Percentiles rank a stretch among this genome's conserved stretches.
phyloP scores from a whole-genome alignment of 2,888 invertebrate species.

The Tinea semifulvella region DNA sequence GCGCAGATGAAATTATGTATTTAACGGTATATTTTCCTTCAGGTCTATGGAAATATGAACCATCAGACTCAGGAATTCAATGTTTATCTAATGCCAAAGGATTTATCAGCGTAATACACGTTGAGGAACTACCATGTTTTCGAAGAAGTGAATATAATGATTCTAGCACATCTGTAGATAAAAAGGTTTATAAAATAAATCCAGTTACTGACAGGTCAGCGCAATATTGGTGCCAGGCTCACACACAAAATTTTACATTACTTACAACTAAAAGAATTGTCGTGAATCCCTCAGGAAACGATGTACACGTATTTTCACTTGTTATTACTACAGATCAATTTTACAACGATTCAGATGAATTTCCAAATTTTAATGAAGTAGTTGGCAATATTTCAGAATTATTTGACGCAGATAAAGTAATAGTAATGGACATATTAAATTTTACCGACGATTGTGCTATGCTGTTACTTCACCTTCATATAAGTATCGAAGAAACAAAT shows the following conservation, averaged over 20 bases:
- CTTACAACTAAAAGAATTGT: conserved; percentile 58
- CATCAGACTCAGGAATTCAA: conserved; percentile 55
- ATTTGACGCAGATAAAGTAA: conserved; percentile 46
- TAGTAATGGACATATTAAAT: conserved; percentile 62
- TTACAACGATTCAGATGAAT: conserved; percentile 26
- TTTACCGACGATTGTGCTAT: conserved; percentile 33
- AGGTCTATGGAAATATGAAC: conserved; percentile 56
- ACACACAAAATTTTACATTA: conserved; percentile 57
- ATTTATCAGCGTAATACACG: conserved; percentile 49
- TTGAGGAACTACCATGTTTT: conserved; percentile 37
- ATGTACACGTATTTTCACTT: conserved; percentile 47
- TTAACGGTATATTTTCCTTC: conserved; percentile 66
- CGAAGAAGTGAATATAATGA: conserved; percentile 18
- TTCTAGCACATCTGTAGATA: conserved; percentile 28
- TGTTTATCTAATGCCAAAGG: conserved; percentile 70
- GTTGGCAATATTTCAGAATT: conserved; percentile 29
- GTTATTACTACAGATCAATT: conserved; percentile 31
- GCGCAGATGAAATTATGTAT: conserved; percentile 35
- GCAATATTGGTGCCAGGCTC: conserved; percentile 73
- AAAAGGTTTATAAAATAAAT: conserved; percentile 58
- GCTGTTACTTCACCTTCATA: conserved; percentile 53
- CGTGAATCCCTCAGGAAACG: conserved; percentile 46
- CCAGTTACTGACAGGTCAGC: conserved; percentile 62
- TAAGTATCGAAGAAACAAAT: conserved; percentile 28
- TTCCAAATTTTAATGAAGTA: conserved; percentile 25